Conservation (phyloP, 2,797 vertebrate genomes). For the Acanthurus leucopareius region DNA sequence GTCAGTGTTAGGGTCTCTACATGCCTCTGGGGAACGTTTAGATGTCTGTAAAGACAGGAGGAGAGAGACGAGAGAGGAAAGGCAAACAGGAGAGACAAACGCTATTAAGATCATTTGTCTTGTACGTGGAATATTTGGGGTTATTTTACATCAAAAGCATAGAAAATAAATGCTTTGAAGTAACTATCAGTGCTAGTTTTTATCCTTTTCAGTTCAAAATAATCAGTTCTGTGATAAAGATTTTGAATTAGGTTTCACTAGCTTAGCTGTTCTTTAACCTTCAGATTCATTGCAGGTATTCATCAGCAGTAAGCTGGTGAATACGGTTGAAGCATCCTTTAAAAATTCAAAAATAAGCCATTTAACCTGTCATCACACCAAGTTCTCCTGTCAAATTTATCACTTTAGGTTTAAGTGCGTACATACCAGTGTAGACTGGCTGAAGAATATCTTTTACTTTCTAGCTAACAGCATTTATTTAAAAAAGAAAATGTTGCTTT, state of each 20-base stretch:
- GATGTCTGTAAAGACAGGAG: slow-evolving; percentile 34
- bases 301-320: not conserved
- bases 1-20: slow-evolving; percentile 43
- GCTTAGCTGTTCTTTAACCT: not conserved
- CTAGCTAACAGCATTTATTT: no score
- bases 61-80: slow-evolving; percentile 11
- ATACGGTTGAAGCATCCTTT: not conserved
- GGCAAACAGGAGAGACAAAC: not conserved
- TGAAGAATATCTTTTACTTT: no score
- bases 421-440: no score
- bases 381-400: no score
- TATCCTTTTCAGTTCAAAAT: no score
- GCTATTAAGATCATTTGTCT: slow-evolving; percentile 11
- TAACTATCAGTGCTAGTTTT: not conserved
- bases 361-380: no score
- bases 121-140: not conserved
- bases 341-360: not conserved
- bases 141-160: not conserved
- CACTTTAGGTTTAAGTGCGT: no score
- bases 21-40: slow-evolving; percentile 39
- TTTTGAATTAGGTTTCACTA: not conserved
- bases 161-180: not conserved
- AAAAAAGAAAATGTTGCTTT: no score
- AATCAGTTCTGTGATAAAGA: not conserved
- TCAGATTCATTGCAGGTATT: not conserved